Base-by-base conservation (phyloP, 2,888 invertebrate genomes). In the Drosophila aldrichi region DNA sequence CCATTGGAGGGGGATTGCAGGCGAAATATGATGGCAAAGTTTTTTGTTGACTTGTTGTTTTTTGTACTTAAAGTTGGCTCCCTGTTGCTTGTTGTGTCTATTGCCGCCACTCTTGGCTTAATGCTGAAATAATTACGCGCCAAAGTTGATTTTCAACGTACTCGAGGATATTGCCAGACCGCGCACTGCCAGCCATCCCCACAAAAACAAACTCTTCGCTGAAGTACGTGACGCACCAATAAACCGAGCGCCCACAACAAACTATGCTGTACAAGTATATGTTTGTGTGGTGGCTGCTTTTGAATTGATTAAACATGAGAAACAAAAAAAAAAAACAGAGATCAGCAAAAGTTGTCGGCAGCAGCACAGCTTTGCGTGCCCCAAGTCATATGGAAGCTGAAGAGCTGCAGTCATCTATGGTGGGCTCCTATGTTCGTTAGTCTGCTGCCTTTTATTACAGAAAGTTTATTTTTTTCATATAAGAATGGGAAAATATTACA, bases 71-170 rank as follows among this genome's bases (percentile, higher is more conserved):
- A 78, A 65, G 59, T 22, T 34, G 44, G 36, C 51, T 32, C 43
- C 36, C 22, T 73, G 56, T 60, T 77, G 61, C 43, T 61, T 54
- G 43, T 29, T 43, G 46, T 41, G 43, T 66, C 65, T 65, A 54
- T 54, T 46, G 29, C 18, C 25, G 51, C 55, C 51, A 63, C 68
- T 56, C 57, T 22, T 20, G 58, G 66, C 63, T 66, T 70, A 70
- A 83, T 83, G 51, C 72, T 71, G 78, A 83, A 83, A 84, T 87
- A 83, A 84, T 87, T 87, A 81, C 79, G 62, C 51, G 54, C 22
- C 51, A 74, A 79, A 81, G 73, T 74, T 77, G 77, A 77, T 79
- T 71, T 70, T 56, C 71, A 71, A 59, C 64, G 59, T 69, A 72
- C 71, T 81, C 52, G 60, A 60, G 57, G 29, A 44, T 67, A 38